Evolutionary conservation across 1,140 invertebrate species (phyloP), one percentile per base, ranked within the genome.

Genomic region (Scylla paramamosain): DNA sequence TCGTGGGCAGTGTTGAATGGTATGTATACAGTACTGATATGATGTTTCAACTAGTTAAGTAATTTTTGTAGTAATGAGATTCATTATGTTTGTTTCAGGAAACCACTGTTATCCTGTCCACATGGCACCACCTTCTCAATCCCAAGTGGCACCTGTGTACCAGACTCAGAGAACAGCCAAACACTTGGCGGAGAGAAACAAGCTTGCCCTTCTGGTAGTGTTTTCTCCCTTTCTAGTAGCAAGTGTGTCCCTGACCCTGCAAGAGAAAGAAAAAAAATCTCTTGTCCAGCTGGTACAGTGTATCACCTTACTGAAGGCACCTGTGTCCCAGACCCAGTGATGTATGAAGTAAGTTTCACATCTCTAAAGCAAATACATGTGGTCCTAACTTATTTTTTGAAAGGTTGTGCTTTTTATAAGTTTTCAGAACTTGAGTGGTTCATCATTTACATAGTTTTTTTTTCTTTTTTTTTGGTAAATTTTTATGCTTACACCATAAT

Each of bases 81-180:
- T 7, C 20, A n/a, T 77, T 77, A n/a, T 77, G 2, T 2, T 45
- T 46, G 25, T 90, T 90, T 89, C 28, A 90, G 88, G 29, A 67
- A 32, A n/a, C 14, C 20, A 14, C 29, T 20, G 7, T 25, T 32
- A 25, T 77, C 52, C 0, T 91, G 90, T 91, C 52, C n/a, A 1
- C 14, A 59, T 7, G 90, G 90, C 48, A 91, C 90, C 32, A 39
- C 32, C 29, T 91, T 91, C 31, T 77, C 52, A 7, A 29, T 91
- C 28, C n/a, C 32, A n/a, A 31, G 52, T 25, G 52, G 52, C 14
- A 29, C 29, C 12, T 91, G 90, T 32, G 29, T 32, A 4, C 6
- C 59, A 48, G 31, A 91, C 20, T 46, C 90, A 46, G 39, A 45
- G 20, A 48, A 46, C 88, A n/a, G 25, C 67, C 20, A n/a, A n/a